These are phyloP conservation scores for Xestoiulus laeticollis DNA, from an alignment of 2,888 invertebrate genomes.

Conservation along the genomic window DNA sequence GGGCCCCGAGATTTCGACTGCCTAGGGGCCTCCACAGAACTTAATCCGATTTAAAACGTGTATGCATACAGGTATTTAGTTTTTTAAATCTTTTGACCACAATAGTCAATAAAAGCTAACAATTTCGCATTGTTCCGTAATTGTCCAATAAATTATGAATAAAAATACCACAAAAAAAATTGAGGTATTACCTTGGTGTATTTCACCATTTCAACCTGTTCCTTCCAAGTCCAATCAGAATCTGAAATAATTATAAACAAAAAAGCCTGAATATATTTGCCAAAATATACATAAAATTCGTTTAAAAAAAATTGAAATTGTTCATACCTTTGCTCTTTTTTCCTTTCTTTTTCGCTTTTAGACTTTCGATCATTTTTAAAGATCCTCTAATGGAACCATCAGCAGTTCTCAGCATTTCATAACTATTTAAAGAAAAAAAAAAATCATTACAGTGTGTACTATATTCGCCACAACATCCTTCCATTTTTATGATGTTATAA, in stretches of 20 bases:
- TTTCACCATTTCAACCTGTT: constrained; percentile 94
- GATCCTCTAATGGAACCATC: constrained; percentile 77
- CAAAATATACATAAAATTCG: background rate
- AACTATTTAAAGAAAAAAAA: constrained; percentile 67
- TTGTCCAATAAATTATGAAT: no score
- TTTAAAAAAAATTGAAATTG: background rate
- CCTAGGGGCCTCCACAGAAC: no score
- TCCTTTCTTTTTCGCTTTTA: constrained; percentile 70
- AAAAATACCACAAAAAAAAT: background rate
- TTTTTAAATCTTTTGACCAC: no score
- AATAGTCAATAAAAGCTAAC: no score
- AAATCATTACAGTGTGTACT: background rate
- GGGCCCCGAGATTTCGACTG: no score
- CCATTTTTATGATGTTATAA: background rate
- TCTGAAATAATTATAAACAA: constrained; percentile 56
- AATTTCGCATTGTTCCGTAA: no score
- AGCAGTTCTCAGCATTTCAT: constrained; percentile 79
- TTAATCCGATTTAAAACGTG: no score
- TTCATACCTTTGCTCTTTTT: constrained; percentile 62
- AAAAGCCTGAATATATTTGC: background rate
- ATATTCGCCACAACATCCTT: background rate
- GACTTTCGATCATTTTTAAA: constrained; percentile 68
- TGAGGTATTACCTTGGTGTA: constrained; percentile 76
- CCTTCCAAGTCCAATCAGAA: constrained; percentile 91
- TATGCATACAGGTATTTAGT: no score